A percentile compares a stretch with the other conserved stretches of the same genome.
These are phyloP conservation scores for Porites divaricata DNA, from an alignment of 92 coral and sea anemone genomes.

Conservation along the genomic window DNA sequence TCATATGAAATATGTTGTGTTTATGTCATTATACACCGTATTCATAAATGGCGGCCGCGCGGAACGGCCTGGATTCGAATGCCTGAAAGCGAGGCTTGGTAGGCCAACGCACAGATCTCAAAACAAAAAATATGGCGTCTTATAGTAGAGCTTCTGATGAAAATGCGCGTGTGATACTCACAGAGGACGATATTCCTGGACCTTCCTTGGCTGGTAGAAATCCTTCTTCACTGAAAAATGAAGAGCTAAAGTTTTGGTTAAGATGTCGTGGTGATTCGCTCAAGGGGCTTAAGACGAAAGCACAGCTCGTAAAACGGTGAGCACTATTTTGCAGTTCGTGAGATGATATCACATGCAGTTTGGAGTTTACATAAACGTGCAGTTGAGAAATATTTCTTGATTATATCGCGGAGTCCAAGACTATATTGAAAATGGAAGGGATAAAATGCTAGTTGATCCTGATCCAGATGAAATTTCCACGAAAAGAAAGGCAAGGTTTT, in stretches of 20 bases:
- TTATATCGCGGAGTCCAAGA: constrained; percentile 14
- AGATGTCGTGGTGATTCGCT: constrained; percentile 9
- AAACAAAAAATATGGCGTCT: too few species aligned
- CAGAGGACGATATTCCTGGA: constrained; percentile 13
- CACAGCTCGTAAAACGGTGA: constrained; percentile 9
- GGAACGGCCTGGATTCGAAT: too few species aligned
- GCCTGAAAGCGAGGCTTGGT: too few species aligned
- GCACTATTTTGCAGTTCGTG: not conserved
- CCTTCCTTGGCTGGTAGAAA: too few species aligned
- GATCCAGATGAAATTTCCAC: constrained; percentile 48
- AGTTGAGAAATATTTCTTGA: not conserved
- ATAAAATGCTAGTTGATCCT: constrained; percentile 34
- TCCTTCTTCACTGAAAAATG: too few species aligned
- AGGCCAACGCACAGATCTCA: too few species aligned
- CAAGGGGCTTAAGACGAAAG: constrained; percentile 6
- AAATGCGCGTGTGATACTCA: not conserved
- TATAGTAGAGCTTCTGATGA: too few species aligned
- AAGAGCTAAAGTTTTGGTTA: not conserved
- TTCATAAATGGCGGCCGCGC: too few species aligned
- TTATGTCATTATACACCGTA: too few species aligned
- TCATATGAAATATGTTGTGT: too few species aligned
- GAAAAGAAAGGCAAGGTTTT: constrained; percentile 22
- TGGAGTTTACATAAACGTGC: too few species aligned
- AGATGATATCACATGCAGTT: too few species aligned
- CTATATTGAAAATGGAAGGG: constrained; percentile 23